Percentiles rank a stretch among this genome's conserved stretches.
Conservation (phyloP, 2,888 invertebrate species). For the Odontomyia ornata region DNA sequence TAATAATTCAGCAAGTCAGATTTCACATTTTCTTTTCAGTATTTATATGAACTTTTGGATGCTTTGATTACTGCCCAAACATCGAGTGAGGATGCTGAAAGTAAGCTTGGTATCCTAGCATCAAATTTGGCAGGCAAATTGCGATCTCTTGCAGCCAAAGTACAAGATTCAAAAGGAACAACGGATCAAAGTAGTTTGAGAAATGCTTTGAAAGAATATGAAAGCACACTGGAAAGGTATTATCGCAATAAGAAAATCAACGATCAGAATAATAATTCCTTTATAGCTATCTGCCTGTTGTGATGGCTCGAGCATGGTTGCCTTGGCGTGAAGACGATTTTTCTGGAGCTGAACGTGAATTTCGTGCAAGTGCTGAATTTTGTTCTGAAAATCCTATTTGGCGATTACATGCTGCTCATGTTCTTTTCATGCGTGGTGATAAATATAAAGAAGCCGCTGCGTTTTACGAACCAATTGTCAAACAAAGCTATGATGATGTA, state of each 20-base stretch:
- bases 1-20: background rate
- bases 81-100: conserved; percentile 93
- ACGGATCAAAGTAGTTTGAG: conserved; percentile 90
- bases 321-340: conserved; percentile 98
- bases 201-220: conserved; percentile 90
- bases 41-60: conserved; percentile 94
- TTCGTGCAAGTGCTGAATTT: conserved; percentile 96
- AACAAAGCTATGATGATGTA: conserved; percentile 90
- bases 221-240: conserved; percentile 82
- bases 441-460: conserved; percentile 98
- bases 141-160: conserved; percentile 90
- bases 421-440: conserved; percentile 98
- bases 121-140: conserved; percentile 89
- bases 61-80: conserved; percentile 97
- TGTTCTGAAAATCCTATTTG: conserved; percentile 97
- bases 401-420: conserved; percentile 98
- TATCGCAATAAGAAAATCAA: background rate
- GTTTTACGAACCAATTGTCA: conserved; percentile 97
- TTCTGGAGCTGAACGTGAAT: conserved; percentile 94
- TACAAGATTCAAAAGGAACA: conserved; percentile 89
- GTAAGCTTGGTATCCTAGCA: conserved; percentile 94
- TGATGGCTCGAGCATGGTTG: conserved; percentile 99
- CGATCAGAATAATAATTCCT: background rate
- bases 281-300: conserved; percentile 88
- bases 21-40: conserved; percentile 65